Evolutionary conservation across 2,797 vertebrate species (phyloP).

Genomic region (Rhinoraja longicauda): DNA sequence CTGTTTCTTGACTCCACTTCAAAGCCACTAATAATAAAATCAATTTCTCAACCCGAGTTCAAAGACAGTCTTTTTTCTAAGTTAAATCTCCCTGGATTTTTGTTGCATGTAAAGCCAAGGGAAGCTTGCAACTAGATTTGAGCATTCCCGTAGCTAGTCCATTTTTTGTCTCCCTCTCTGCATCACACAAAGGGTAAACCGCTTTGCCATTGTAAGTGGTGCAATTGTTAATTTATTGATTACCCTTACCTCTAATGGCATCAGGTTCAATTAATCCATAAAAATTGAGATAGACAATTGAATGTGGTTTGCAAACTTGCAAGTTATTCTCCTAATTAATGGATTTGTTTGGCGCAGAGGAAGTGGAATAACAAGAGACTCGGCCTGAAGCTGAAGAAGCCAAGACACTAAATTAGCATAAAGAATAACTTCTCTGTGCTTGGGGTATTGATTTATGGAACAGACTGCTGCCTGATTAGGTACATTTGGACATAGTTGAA

Average conservation of each 20-base stretch:
- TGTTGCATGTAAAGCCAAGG: neutral
- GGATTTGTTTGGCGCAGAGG: neutral
- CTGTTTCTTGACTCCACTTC: neutral
- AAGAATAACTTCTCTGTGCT: neutral
- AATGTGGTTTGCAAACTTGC: slow-evolving; percentile 1
- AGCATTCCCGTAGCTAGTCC: neutral
- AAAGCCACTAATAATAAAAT: slow-evolving; percentile 21
- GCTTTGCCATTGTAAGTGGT: neutral
- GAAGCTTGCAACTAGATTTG: neutral
- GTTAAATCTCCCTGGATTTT: neutral
- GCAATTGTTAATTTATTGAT: slow-evolving; percentile 26
- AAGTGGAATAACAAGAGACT: neutral
- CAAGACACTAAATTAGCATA: neutral
- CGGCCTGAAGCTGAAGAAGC: neutral
- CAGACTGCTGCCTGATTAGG: neutral
- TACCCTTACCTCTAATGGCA: neutral
- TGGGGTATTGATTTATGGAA: slow-evolving; percentile 7
- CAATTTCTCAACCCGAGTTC: neutral
- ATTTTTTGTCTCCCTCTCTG: neutral
- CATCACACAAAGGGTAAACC: neutral
- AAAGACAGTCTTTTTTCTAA: neutral
- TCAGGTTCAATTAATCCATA: slow-evolving; percentile 13
- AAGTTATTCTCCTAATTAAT: neutral
- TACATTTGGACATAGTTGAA: neutral
- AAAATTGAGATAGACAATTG: slow-evolving; percentile 11